phyloP scores from a whole-genome alignment of 2,888 invertebrate species.

The Priapulus caudatus region DNA sequence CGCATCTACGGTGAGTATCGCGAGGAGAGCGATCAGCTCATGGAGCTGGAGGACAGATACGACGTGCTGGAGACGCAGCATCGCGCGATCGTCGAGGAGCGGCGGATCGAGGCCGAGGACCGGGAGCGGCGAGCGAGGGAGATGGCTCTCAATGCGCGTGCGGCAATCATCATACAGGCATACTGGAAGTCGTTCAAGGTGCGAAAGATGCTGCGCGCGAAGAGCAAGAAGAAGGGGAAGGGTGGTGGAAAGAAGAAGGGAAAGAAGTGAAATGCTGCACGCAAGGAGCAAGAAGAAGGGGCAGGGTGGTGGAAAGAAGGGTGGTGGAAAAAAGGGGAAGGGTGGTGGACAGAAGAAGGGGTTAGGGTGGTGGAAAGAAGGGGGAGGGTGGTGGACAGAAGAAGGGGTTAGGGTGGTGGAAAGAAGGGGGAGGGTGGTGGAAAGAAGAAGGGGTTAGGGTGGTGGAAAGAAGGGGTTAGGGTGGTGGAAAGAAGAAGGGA shows the following conservation, averaged over 20 bases:
- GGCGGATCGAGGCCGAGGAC: slow-evolving; percentile 33
- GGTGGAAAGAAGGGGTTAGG: too few relatives aligned
- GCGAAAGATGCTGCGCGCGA: slow-evolving; percentile 32
- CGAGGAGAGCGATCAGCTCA: slow-evolving; percentile 38
- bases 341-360: too few relatives aligned
- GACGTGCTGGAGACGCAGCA: slow-evolving; percentile 37
- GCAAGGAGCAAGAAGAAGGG: background rate
- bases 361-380: too few relatives aligned
- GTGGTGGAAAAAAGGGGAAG: too few relatives aligned
- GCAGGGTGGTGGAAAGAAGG: background rate
- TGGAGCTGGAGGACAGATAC: slow-evolving; percentile 38
- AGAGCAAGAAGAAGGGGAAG: slow-evolving; percentile 31
- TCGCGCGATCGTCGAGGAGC: slow-evolving; percentile 35
- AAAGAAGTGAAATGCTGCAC: slow-evolving; percentile 23
- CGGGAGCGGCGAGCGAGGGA: slow-evolving; percentile 36
- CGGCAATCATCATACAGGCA: slow-evolving; percentile 38
- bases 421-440: too few relatives aligned
- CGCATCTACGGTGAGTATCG: slow-evolving; percentile 37
- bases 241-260: slow-evolving; percentile 19
- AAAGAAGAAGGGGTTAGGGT: too few relatives aligned
- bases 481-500: too few relatives aligned
- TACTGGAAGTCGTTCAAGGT: slow-evolving; percentile 41
- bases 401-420: too few relatives aligned
- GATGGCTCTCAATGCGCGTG: slow-evolving; percentile 32
- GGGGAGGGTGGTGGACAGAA: too few relatives aligned